Evolutionary conservation across 2,797 vertebrate species (phyloP), one percentile per base, ranked within the genome.

Genomic region (Cirrhinus molitorella): DNA sequence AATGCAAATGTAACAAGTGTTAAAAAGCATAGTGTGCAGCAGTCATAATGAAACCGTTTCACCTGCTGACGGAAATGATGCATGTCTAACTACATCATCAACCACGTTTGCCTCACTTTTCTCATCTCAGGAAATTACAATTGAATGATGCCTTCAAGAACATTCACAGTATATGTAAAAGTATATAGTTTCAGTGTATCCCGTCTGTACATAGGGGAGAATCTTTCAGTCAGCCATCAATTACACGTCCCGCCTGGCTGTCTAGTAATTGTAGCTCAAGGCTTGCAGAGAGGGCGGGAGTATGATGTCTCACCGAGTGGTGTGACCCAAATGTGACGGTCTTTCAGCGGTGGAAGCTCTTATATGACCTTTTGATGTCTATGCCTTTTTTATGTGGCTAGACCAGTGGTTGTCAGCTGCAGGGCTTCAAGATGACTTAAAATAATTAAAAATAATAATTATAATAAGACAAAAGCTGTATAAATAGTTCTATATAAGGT

Each of bases 301-400:
- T 59, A 7, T 66, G 74, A 53, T 81, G 80, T 88, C 86, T 87
- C 85, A 85, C 67, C 73, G 81, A 90, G 90, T 81, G 53, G 67
- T 87, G 79, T 89, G 90, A 92, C 91, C 85, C 80, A 77, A 70
- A 87, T 87, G 66, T 94, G 93, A 94, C 91, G 93, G 90, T 91
- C 90, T 91, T 92, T 83, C 25, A 31, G 67, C 45, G 23, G 17
- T 71, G 37, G 51, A 43, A 21, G 17, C 12, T 31, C 37, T 71
- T 49, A 51, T n/a, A 43, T 49, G 31, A 68, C 19, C 47, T 73
- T 7, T 31, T 14, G 6, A 14, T 70, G 37, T 43, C 51, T 57
- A 12, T n/a, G 7, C 11, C 4, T 67, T 25, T 40, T 80, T 53
- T 68, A 23, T 68, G n/a, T 70, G 51, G 3, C 25, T 55, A n/a